Evolutionary conservation across 1,140 invertebrate species (phyloP), one percentile per base, ranked within the genome.

Genomic region (Ceratina calcarata): DNA sequence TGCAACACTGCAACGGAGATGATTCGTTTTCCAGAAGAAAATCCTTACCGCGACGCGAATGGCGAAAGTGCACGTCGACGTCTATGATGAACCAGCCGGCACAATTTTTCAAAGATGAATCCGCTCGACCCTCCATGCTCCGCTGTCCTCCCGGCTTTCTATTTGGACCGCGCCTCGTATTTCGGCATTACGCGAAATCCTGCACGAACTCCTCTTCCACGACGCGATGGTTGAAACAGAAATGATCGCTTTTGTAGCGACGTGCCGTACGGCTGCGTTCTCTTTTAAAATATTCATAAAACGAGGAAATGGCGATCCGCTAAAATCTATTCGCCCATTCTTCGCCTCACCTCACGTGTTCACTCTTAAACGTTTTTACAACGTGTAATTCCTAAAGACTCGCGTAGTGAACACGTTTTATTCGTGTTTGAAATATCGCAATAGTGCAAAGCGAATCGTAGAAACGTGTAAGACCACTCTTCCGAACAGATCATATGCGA

Each of bases 61-160:
- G 22, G 37, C 8, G 69, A 57, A 27, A 61, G 45, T 58, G 37
- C 27, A 12, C 49, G 45, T 27, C 22, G 16, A 27, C 16, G 22
- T 6, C 22, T 15, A n/a, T 20, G 20, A 18, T 8, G 49, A 20
- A 3, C 37, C 37, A 45, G 37, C 37, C 37, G 37, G 37, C 37
- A 45, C 37, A 45, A 45, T 45, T 80, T 73, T 78, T 62, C 24
- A 60, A 78, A 49, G 75, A 78, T 78, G 67, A 78, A 78, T 71
- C 32, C 49, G 60, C 12, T 67, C 20, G 18, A 20, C 6, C 37
- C 3, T 4, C 1, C 22, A 27, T 32, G 13, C 20, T 12, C 55
- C 45, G 27, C 64, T 20, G 27, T 70, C n/a, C 55, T 60, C 53
- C 27, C 10, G 15, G 13, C 58, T 77, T 60, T 77, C 66, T 22